Evolutionary conservation across 1,140 invertebrate genomes (phyloP).

Genomic region (Trichomalopsis sarcophagae): DNA sequence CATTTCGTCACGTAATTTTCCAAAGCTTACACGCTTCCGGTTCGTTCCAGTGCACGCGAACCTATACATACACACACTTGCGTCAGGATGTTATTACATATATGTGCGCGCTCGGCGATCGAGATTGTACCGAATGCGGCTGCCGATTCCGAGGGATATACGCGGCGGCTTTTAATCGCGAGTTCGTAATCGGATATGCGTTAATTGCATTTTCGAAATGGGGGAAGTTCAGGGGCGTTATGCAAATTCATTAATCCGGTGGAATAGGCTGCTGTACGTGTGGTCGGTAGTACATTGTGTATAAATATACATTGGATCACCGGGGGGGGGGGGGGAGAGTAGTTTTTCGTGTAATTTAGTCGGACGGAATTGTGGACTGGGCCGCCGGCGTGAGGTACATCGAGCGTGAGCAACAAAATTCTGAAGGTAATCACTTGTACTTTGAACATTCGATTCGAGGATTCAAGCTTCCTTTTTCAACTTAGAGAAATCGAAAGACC

Average conservation of each 20-base stretch:
- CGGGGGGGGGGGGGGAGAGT: background rate
- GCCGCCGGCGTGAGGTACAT: too few species aligned
- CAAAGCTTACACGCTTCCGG: conserved; percentile 19
- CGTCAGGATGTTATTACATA: background rate
- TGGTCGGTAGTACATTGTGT: too few species aligned
- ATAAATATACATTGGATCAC: too few species aligned
- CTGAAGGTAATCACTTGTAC: too few species aligned
- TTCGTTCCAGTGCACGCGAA: background rate
- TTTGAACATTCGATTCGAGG: too few species aligned
- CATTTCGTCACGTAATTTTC: conserved; percentile 43
- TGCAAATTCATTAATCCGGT: conserved; percentile 29
- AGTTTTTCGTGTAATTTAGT: background rate
- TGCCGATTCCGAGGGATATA: background rate
- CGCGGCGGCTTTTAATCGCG: conserved; percentile 13
- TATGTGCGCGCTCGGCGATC: background rate
- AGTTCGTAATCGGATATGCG: conserved; percentile 40
- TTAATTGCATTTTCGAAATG: conserved; percentile 37
- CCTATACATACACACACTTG: background rate
- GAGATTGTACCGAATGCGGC: background rate
- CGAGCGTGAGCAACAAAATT: too few species aligned
- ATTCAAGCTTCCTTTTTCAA: too few species aligned
- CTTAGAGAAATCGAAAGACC: too few species aligned
- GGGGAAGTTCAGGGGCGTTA: conserved; percentile 35
- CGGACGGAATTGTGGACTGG: too few species aligned
- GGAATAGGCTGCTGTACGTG: too few species aligned